phyloP scores from a whole-genome alignment of 2,888 invertebrate genomes.

The Monopis laevigella region DNA sequence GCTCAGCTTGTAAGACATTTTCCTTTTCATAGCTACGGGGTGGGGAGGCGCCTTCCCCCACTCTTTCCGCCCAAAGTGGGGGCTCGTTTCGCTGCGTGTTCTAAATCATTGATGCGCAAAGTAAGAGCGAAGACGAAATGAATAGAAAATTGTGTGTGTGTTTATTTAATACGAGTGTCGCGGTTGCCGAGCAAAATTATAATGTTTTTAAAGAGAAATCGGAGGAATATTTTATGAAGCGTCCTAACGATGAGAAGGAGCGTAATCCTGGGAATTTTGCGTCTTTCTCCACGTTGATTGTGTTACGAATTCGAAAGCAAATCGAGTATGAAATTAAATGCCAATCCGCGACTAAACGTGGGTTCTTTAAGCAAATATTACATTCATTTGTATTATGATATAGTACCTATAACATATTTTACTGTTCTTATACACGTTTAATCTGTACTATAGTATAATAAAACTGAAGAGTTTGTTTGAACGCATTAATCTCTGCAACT shows the following conservation, averaged over 20 bases:
- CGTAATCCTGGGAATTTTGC: not conserved
- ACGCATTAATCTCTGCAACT: too few relatives aligned
- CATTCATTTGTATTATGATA: too few relatives aligned
- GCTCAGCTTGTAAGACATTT: slow-evolving; percentile 16
- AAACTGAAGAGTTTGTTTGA: too few relatives aligned
- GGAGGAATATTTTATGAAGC: slow-evolving; percentile 9
- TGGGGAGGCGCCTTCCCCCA: slow-evolving; percentile 1
- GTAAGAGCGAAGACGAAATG: slow-evolving; percentile 11
- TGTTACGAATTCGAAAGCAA: not conserved
- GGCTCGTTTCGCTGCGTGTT: slow-evolving; percentile 2
- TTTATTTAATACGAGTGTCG: slow-evolving; percentile 11
- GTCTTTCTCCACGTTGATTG: not conserved
- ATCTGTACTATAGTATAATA: too few relatives aligned
- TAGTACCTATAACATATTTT: too few relatives aligned
- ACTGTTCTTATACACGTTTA: too few relatives aligned
- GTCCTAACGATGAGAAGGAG: not conserved
- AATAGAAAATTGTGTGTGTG: slow-evolving; percentile 12
- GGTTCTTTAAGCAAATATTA: too few relatives aligned
- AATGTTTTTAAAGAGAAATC: slow-evolving; percentile 10
- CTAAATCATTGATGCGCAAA: slow-evolving; percentile 12
- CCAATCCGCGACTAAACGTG: too few relatives aligned
- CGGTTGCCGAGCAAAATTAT: slow-evolving; percentile 6
- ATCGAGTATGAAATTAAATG: not conserved
- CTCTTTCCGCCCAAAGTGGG: not conserved
- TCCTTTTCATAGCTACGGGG: slow-evolving; percentile 15